These are phyloP conservation scores for Megaustenia siamemsis DNA, from an alignment of 2,888 invertebrate species.

Conservation along the genomic window DNA sequence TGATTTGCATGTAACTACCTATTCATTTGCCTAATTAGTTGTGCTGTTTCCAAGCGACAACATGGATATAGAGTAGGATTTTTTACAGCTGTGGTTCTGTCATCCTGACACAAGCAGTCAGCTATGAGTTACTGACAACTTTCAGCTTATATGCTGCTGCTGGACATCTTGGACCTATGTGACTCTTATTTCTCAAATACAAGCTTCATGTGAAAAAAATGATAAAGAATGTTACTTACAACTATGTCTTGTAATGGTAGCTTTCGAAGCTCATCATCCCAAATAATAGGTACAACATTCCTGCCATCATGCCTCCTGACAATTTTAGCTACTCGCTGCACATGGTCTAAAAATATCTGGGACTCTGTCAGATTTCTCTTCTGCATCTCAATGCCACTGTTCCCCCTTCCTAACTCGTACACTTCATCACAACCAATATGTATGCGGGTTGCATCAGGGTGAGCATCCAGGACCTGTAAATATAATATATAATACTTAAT, in stretches of 20 bases:
- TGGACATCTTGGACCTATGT: no score
- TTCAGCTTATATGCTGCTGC: no score
- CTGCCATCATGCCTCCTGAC: slow-evolving; percentile 59
- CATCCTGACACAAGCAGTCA: no score
- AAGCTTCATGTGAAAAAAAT: no score
- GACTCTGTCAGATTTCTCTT: slow-evolving; percentile 66
- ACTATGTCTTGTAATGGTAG: slow-evolving; percentile 81
- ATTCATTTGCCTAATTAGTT: no score
- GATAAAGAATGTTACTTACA: neutral
- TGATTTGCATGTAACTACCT: no score
- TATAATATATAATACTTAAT: neutral
- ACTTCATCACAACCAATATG: slow-evolving; percentile 90
- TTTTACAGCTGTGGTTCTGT: no score
- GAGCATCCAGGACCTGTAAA: slow-evolving; percentile 82
- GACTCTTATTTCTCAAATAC: no score
- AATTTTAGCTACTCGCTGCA: slow-evolving; percentile 77
- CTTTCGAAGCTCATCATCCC: slow-evolving; percentile 89
- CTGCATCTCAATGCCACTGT: slow-evolving; percentile 66
- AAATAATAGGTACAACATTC: slow-evolving; percentile 85
- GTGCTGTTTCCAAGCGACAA: no score
- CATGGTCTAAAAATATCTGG: slow-evolving; percentile 81
- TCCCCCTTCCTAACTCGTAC: slow-evolving; percentile 60
- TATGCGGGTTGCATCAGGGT: slow-evolving; percentile 83
- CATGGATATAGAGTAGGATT: no score
- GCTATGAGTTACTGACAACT: no score